A percentile compares a stretch with the other conserved stretches of the same genome.
Evolutionary conservation across 64 coral and sea anemone genomes (phyloP).

Genomic region (Stichodactyla mertensii): DNA sequence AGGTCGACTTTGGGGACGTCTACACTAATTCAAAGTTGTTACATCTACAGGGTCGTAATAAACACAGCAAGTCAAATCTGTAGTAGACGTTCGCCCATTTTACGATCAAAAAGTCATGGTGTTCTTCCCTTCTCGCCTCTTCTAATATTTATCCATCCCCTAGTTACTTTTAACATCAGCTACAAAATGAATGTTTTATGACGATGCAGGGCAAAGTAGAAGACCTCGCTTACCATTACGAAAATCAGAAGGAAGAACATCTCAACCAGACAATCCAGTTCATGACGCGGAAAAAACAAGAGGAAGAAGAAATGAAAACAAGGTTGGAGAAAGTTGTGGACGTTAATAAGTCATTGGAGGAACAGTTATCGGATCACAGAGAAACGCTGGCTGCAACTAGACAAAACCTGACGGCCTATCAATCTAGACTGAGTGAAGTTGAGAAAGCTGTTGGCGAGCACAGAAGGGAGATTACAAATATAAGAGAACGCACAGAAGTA

Average conservation of each 20-base stretch:
- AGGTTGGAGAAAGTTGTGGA: slow-evolving; percentile 4
- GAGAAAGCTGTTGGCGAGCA: slow-evolving; percentile 11
- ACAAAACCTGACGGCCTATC: slow-evolving; percentile 16
- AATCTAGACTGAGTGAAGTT: slow-evolving; percentile 30
- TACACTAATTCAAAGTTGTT: too few relatives aligned
- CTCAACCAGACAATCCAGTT: slow-evolving; percentile 18
- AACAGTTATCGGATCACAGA: not conserved
- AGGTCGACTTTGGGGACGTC: too few relatives aligned
- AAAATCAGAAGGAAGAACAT: slow-evolving; percentile 29
- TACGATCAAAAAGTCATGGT: too few relatives aligned
- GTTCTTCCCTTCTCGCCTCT: too few relatives aligned
- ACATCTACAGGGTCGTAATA: too few relatives aligned
- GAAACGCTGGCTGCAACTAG: slow-evolving; percentile 16
- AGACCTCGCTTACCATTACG: slow-evolving; percentile 22
- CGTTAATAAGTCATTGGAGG: not conserved
- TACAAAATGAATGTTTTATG: not conserved
- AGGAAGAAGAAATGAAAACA: not conserved
- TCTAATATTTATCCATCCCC: too few relatives aligned
- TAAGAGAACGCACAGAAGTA: not conserved
- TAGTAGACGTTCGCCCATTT: too few relatives aligned
- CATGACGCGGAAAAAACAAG: not conserved
- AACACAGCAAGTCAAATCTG: too few relatives aligned
- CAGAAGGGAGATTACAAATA: not conserved
- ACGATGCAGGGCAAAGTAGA: slow-evolving; percentile 30
- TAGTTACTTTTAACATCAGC: not conserved